Evolutionary conservation across 2,797 vertebrate genomes (phyloP).

Genomic region (Oreochromis grahami): DNA sequence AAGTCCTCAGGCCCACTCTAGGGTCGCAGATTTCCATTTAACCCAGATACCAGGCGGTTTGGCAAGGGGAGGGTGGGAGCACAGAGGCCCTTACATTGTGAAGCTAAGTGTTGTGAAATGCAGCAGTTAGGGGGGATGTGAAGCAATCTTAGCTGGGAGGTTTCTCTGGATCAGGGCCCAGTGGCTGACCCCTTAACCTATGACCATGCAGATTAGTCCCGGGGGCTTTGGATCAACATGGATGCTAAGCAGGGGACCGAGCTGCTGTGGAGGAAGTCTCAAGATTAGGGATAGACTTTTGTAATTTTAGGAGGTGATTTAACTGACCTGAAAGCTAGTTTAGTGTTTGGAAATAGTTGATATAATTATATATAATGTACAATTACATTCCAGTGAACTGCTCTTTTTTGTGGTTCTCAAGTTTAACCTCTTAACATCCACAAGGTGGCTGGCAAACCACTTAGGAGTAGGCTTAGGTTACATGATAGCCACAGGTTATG

Average conservation of each 20-base stretch:
- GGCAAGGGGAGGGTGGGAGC: neutral
- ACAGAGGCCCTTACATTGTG: neutral
- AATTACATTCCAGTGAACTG: neutral
- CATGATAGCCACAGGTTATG: neutral
- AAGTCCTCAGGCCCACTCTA: slow-evolving; percentile 32
- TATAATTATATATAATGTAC: too few relatives aligned
- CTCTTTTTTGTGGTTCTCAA: neutral
- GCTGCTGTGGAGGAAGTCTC: neutral
- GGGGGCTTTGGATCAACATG: slow-evolving; percentile 21
- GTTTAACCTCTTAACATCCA: neutral
- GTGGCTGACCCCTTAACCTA: slow-evolving; percentile 56
- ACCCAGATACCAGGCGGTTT: slow-evolving; percentile 33
- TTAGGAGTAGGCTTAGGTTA: neutral
- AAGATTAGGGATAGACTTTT: neutral
- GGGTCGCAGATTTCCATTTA: slow-evolving; percentile 45
- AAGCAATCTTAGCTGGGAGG: slow-evolving; percentile 38
- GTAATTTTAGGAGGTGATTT: neutral
- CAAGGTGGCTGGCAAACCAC: neutral
- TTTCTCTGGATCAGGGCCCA: slow-evolving; percentile 48
- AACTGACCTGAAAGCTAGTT: neutral
- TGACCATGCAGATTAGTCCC: slow-evolving; percentile 65
- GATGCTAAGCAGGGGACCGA: slow-evolving; percentile 3
- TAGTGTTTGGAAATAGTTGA: neutral
- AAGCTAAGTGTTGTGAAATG: slow-evolving; percentile 45
- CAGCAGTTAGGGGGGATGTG: slow-evolving; percentile 5